phyloP scores from a whole-genome alignment of 2,797 vertebrate species.

The Neosilurus mollespiculum region DNA sequence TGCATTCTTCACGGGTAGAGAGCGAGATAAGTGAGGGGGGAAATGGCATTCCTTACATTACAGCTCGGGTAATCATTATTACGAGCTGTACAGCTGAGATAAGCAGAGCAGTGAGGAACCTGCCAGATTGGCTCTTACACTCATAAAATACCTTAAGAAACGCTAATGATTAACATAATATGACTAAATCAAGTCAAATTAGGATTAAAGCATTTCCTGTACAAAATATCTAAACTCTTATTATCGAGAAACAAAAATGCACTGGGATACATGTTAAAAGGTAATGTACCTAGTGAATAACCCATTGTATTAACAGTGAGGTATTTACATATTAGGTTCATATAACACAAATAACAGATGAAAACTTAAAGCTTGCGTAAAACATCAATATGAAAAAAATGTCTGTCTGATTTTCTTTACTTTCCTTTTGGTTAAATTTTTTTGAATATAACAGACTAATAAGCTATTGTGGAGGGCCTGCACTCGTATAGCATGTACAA shows the following conservation, averaged over 20 bases:
- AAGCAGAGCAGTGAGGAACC: slow-evolving; percentile 26
- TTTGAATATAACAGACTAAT: background rate
- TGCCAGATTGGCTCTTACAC: slow-evolving; percentile 1
- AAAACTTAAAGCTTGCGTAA: background rate
- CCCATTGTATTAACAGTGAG: background rate
- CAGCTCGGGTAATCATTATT: slow-evolving; percentile 55
- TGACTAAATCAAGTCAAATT: background rate
- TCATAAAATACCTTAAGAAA: background rate
- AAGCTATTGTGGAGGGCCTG: background rate
- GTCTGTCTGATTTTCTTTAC: background rate
- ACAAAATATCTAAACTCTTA: background rate
- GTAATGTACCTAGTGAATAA: background rate
- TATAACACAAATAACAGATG: background rate
- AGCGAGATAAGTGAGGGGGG: slow-evolving; percentile 44
- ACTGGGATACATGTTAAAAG: background rate
- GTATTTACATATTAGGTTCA: background rate
- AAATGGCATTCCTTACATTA: slow-evolving; percentile 54
- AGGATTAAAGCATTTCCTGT: background rate
- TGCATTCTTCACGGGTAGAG: slow-evolving; percentile 40
- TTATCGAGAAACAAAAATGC: background rate
- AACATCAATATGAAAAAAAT: background rate
- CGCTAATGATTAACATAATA: background rate
- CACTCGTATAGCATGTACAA: background rate
- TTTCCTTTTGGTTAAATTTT: background rate
- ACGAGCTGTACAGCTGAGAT: slow-evolving; percentile 31